Evolutionary conservation across 2,113 vertebrate genomes (phyloP).

Genomic region (Osmerus mordax): DNA sequence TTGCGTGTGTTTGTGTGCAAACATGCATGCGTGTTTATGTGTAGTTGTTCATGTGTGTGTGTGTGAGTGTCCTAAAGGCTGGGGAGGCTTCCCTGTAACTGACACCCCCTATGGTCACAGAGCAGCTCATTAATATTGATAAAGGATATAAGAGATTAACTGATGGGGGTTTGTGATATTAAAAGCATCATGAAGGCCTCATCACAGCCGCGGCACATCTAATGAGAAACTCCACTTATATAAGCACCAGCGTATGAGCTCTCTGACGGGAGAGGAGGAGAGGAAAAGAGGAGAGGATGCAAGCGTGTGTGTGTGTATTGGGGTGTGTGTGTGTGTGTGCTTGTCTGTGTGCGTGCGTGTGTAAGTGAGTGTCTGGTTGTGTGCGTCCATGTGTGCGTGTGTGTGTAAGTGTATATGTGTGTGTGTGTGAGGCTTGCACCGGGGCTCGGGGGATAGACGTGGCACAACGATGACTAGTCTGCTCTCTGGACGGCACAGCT

Average conservation of each 20-base stretch:
- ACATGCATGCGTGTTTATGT: too few relatives aligned
- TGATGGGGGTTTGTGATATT: conserved; percentile 31
- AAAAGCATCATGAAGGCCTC: conserved; percentile 33
- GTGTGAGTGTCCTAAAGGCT: background rate
- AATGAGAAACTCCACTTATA: background rate
- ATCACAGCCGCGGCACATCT: conserved; percentile 11
- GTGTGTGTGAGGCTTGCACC: background rate
- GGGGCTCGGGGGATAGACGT: conserved; percentile 28
- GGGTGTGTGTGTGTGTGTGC: background rate
- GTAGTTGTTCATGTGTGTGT: background rate
- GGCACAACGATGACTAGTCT: conserved; percentile 26
- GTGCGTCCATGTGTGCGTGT: conserved; percentile 2
- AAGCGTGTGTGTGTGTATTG: too few relatives aligned
- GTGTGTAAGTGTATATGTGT: background rate
- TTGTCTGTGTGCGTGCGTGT: too few relatives aligned
- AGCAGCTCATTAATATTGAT: conserved; percentile 50
- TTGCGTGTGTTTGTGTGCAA: background rate
- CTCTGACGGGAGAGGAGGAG: background rate
- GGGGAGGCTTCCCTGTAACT: background rate
- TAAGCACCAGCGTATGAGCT: background rate
- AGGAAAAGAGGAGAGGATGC: background rate
- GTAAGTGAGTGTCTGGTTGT: background rate
- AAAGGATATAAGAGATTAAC: conserved; percentile 40
- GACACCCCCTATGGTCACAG: conserved; percentile 25
- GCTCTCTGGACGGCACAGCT: conserved; percentile 40